Percentiles rank a stretch among this genome's conserved stretches.
Evolutionary conservation across 2,113 vertebrate genomes (phyloP).

Genomic region (Mobula birostris): DNA sequence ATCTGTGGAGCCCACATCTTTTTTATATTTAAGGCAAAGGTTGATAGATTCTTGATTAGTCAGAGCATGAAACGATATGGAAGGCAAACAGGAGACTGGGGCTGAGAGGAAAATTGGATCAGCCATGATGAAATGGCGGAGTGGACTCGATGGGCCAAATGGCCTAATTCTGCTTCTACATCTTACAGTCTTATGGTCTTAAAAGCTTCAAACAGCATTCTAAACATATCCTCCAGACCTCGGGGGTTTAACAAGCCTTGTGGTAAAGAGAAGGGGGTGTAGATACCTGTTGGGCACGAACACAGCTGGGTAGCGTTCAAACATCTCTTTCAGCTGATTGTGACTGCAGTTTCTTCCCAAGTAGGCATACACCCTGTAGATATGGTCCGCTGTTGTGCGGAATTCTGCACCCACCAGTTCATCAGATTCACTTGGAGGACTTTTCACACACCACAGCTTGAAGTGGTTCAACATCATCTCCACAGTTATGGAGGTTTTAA

Average conservation of each 20-base stretch:
- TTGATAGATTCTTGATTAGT: too few relatives aligned
- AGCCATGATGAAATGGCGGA: too few relatives aligned
- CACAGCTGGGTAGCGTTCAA: constrained; percentile 57
- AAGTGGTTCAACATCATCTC: constrained; percentile 54
- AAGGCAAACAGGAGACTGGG: too few relatives aligned
- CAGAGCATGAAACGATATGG: too few relatives aligned
- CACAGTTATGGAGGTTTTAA: constrained; percentile 52
- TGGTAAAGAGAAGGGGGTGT: neutral
- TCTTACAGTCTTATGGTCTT: too few relatives aligned
- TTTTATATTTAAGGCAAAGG: too few relatives aligned
- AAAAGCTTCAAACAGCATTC: neutral
- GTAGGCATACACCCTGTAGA: constrained; percentile 55
- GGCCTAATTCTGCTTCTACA: too few relatives aligned
- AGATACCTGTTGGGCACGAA: constrained; percentile 56
- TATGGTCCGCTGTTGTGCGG: constrained; percentile 53
- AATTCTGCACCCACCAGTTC: constrained; percentile 48
- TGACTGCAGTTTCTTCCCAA: constrained; percentile 50
- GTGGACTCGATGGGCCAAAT: too few relatives aligned
- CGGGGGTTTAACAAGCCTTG: neutral
- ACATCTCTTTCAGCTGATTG: constrained; percentile 53
- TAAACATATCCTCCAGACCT: neutral
- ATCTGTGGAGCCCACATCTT: too few relatives aligned
- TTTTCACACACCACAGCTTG: constrained; percentile 56
- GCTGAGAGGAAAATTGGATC: too few relatives aligned
- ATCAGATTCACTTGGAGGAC: neutral